Percentiles rank a stretch among this genome's conserved stretches.
Conservation (phyloP, 2,113 vertebrate species). For the Holacanthus passer region DNA sequence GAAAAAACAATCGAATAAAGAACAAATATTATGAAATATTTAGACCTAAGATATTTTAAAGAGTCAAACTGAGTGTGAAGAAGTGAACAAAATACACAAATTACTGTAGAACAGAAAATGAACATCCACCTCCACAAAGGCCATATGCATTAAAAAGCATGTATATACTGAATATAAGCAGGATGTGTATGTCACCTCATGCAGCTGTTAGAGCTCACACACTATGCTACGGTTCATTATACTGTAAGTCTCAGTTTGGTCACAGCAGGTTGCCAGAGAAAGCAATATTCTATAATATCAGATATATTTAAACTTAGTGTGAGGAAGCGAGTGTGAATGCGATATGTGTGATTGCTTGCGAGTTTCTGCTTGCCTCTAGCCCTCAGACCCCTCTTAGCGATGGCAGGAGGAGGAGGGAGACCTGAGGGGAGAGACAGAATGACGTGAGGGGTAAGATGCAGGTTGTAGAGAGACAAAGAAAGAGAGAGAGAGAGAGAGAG, state of each 20-base stretch:
- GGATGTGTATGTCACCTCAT: background rate
- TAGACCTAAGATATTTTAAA: background rate
- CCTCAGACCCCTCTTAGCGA: constrained; percentile 67
- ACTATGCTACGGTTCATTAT: background rate
- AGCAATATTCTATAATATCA: background rate
- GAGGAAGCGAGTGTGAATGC: background rate
- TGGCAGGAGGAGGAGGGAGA: constrained; percentile 74
- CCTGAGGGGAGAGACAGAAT: constrained; percentile 53
- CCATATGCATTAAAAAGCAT: background rate
- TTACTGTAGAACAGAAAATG: too few species aligned
- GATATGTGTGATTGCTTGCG: background rate
- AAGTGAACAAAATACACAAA: background rate
- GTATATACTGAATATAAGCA: background rate
- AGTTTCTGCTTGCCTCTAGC: constrained; percentile 68
- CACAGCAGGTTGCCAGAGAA: background rate
- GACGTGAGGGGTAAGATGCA: background rate
- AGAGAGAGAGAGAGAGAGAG: background rate
- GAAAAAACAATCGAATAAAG: background rate
- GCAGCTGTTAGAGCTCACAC: background rate
- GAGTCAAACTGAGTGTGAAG: background rate
- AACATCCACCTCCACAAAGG: background rate
- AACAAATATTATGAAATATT: too few species aligned
- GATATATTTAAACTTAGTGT: constrained; percentile 5
- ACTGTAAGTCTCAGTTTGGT: constrained; percentile 1
- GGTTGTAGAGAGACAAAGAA: background rate